Base-by-base conservation (phyloP, 1,140 invertebrate species). In the Lucilia sericata region DNA sequence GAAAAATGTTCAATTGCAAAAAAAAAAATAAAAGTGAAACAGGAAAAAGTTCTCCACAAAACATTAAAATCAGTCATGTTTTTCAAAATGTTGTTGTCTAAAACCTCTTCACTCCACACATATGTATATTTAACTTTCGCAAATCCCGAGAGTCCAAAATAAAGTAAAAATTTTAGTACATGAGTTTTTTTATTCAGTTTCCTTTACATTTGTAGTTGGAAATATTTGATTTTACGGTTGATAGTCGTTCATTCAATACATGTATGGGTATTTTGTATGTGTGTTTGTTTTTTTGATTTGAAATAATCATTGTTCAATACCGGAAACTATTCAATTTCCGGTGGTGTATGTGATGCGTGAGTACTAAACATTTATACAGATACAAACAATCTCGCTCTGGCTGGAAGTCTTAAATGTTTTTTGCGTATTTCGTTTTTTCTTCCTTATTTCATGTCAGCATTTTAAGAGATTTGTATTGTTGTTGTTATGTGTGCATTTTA, bases 251-350 rank as follows among this genome's bases (percentile, higher is more conserved):
- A 7, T 14, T 17, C 12, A 60, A 14, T 60, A 60, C 55, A 60
- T 70, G 65, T 76, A 25, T 13, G 30, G 0, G 74, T 3, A 30
- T 74, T 74, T 9, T 74, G 70, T 13, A 21, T 36, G 2, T n/a
- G 74, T 78, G 75, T 78, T 14, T 78, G 34, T 47, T 42, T 42
- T 60, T 60, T n/a, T n/a, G 55, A 21, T 70, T 70, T 70, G 65
- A 70, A 70, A 70, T 70, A 70, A 70, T 80, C 19, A 47, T 80
- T 49, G 42, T 51, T 80, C 76, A 80, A 80, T 80, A 80, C 76
- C 76, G 76, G 76, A 80, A 80, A 80, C 76, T 80, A 80, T 80
- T 80, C 76, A 80, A 80, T 80, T 80, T 80, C 76, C 76, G 76
- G 5, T 80, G 9, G 65, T 70, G 19, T 70, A 19, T 51, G 47